Base-by-base conservation (phyloP, 2,888 invertebrate genomes). In the Sepiola atlantica region DNA sequence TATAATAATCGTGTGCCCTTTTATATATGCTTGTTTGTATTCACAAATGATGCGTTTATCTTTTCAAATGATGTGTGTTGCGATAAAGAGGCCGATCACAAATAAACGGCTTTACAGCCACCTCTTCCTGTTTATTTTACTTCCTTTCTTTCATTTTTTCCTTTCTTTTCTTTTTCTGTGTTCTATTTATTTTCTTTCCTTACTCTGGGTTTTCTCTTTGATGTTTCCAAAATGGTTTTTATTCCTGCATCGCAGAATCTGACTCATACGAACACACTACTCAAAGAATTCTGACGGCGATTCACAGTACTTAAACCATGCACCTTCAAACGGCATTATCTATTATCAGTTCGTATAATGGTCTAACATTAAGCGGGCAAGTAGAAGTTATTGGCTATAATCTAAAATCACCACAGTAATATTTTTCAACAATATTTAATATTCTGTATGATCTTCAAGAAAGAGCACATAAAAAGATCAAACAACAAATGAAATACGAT, bases 11-110 rank as follows among this genome's bases (percentile, higher is more conserved):
- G 45, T 45, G 45, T 45, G 8, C 45, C 45, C 2, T 45, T 45
- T 45, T 61, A 21, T 61, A 61, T 28, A 28, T 28, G 28, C 28
- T 10, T 61, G 28, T 61, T 12, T 61, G 61, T 61, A 21, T 28
- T 10, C 28, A 61, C 28, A 21, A 24, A 61, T 61, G 28, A 61
- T 61, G 28, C 28, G 61, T 61, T 61, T 24, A 24, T 28, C 10
- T 61, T 61, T 61, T 28, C 77, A 77, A 77, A 77, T 77, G 77
- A 77, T 32, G 77, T 77, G n/a, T n/a, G 57, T 0, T 57, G 77
- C 77, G 77, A 77, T 77, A n/a, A 77, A 77, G n/a, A 77, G 77
- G 77, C 77, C n/a, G 32, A 77, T 77, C n/a, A 77, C n/a, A 77
- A 77, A 77, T 77, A 77, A 77, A 77, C n/a, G 77, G 32, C 16